phyloP scores from a whole-genome alignment of 2,797 vertebrate species.

The Alosa sapidissima region DNA sequence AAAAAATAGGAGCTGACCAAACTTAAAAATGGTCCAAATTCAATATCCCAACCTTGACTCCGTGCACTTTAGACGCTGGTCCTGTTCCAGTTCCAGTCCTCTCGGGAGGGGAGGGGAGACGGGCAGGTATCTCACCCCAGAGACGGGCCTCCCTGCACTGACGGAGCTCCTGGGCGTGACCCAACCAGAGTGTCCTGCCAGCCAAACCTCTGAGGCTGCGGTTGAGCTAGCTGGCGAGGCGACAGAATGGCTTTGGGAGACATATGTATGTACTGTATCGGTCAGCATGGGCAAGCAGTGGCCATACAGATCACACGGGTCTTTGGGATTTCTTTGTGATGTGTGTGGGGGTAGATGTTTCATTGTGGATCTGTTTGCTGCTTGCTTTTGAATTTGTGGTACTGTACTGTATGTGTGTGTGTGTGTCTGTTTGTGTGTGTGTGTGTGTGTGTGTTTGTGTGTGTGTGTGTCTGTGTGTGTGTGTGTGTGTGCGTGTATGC shows the following conservation, averaged over 20 bases:
- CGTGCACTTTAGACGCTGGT: not conserved
- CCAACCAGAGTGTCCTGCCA: not conserved
- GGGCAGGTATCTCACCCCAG: not conserved
- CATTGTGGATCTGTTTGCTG: conserved; percentile 15
- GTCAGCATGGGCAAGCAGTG: not conserved
- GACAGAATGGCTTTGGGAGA: not conserved
- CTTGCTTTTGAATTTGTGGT: not conserved
- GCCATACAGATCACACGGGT: not conserved
- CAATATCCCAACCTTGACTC: not conserved
- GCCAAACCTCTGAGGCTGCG: not conserved
- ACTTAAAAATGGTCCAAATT: conserved; percentile 9
- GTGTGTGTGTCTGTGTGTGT: not conserved
- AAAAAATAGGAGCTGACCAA: not conserved
- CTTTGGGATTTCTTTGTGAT: conserved; percentile 21
- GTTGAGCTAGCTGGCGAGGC: not conserved
- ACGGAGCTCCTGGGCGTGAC: not conserved
- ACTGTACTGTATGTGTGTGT: not conserved
- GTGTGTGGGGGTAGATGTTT: not conserved
- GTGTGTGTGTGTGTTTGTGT: not conserved
- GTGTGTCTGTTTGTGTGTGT: not conserved
- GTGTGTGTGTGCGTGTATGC: conserved; percentile 24
- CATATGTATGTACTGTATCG: not conserved
- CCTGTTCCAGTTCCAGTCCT: not conserved
- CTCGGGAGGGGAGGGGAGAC: not conserved
- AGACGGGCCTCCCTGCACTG: not conserved